Evolutionary conservation across 2,888 invertebrate genomes (phyloP).

Genomic region (Cabera pusaria): DNA sequence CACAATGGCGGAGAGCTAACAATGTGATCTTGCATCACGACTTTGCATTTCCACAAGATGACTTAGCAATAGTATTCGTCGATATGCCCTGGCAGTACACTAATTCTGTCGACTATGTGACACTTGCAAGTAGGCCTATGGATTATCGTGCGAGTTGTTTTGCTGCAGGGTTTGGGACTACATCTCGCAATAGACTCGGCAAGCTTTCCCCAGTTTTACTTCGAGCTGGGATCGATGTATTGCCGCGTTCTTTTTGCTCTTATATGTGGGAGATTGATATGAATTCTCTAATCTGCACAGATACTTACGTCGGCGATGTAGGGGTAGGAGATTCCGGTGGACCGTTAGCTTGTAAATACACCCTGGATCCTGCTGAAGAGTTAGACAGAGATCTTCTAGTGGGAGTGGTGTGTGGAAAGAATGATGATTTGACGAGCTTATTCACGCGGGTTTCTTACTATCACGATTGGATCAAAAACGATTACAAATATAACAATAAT

Average conservation of each 20-base stretch:
- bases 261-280: conserved; percentile 58
- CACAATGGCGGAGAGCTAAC: conserved; percentile 4
- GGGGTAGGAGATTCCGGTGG: conserved; percentile 64
- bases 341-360: conserved; percentile 51
- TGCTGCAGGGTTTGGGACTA: conserved; percentile 53
- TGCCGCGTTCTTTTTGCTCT: conserved; percentile 46
- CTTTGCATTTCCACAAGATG: conserved; percentile 3
- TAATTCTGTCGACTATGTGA: conserved; percentile 36
- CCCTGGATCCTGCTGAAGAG: conserved; percentile 40
- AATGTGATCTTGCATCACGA: neutral
- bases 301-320: conserved; percentile 45
- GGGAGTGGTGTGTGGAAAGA: conserved; percentile 65
- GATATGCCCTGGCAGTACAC: conserved; percentile 4
- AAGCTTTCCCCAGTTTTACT: conserved; percentile 42
- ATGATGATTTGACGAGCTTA: conserved; percentile 53
- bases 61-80: conserved; percentile 1
- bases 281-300: conserved; percentile 50
- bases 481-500: no score
- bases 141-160: conserved; percentile 47
- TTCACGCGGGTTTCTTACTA: conserved; percentile 39
- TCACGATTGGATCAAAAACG: conserved; percentile 44
- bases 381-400: conserved; percentile 43
- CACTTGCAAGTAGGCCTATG: conserved; percentile 26
- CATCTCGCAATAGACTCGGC: conserved; percentile 22
- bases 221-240: conserved; percentile 40